A percentile compares a stretch with the other conserved stretches of the same genome.
phyloP scores from a whole-genome alignment of 2,113 vertebrate genomes.

The Melanerpes formicivorus region DNA sequence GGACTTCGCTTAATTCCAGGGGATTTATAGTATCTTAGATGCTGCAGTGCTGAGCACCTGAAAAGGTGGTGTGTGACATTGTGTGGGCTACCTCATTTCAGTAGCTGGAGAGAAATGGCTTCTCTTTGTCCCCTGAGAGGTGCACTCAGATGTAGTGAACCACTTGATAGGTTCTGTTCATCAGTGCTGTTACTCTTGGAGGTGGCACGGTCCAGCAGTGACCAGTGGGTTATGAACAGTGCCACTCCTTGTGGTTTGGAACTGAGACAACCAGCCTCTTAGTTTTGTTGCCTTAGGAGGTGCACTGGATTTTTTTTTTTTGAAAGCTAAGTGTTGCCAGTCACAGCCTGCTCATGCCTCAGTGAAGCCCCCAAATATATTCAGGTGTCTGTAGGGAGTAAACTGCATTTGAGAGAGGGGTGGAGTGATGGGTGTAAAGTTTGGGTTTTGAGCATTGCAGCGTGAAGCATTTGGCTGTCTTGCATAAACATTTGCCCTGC shows the following conservation, averaged over 20 bases:
- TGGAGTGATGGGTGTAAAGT: not conserved
- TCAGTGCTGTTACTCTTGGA: not conserved
- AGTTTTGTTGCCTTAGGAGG: not conserved
- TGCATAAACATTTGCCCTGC: not conserved
- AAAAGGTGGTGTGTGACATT: not conserved
- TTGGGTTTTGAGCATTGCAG: not conserved
- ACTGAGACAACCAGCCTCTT: not conserved
- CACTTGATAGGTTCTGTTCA: not conserved
- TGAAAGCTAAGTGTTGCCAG: not conserved
- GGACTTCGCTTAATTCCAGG: not conserved
- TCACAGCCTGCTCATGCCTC: not conserved
- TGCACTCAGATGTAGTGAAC: not conserved
- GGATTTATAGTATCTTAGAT: not conserved
- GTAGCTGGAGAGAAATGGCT: not conserved
- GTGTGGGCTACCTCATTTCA: not conserved
- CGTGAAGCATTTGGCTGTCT: not conserved
- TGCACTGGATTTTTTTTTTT: not conserved
- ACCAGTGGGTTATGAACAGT: not conserved
- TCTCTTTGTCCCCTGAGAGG: not conserved
- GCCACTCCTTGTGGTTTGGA: not conserved
- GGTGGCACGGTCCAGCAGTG: not conserved
- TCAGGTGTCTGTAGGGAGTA: not conserved
- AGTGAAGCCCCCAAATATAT: not conserved
- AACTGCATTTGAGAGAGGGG: not conserved
- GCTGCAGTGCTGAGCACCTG: not conserved